These are phyloP conservation scores for Thalassaphorura encarpata DNA, from an alignment of 1,140 invertebrate genomes.

Conservation along the genomic window DNA sequence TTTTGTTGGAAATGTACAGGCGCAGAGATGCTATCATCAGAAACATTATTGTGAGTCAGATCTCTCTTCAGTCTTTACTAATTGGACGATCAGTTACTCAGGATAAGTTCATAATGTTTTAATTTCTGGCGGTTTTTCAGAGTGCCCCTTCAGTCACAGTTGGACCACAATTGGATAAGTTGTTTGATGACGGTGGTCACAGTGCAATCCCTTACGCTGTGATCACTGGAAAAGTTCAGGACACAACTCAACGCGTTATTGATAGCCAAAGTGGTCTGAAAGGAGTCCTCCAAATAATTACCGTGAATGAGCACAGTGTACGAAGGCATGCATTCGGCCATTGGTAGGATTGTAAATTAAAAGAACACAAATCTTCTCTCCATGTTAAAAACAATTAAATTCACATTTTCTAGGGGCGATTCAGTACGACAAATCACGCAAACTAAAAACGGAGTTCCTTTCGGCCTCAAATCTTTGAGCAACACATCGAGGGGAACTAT, in stretches of 20 bases:
- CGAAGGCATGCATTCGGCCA: conserved; percentile 22
- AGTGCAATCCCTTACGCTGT: conserved; percentile 19
- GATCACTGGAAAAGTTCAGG: conserved; percentile 18
- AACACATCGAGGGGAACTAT: neutral
- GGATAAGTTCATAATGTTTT: neutral
- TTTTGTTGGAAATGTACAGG: conserved; percentile 18
- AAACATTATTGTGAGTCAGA: conserved; percentile 19
- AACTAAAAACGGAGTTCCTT: conserved; percentile 25
- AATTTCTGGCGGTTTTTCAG: conserved; percentile 12
- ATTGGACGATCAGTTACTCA: neutral
- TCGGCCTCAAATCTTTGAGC: conserved; percentile 18
- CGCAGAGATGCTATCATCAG: conserved; percentile 16
- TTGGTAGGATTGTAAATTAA: conserved; percentile 23
- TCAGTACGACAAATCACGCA: conserved; percentile 16
- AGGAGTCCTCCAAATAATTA: conserved; percentile 26
- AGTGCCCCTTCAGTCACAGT: conserved; percentile 25
- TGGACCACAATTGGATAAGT: conserved; percentile 17
- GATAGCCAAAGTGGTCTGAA: conserved; percentile 18
- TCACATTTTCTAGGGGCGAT: conserved; percentile 19
- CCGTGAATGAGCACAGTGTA: conserved; percentile 28
- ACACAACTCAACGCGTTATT: conserved; percentile 5
- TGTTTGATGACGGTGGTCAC: conserved; percentile 11
- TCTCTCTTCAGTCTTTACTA: neutral
- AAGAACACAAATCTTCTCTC: too few relatives aligned
- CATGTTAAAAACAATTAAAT: too few relatives aligned